A percentile compares a stretch with the other conserved stretches of the same genome.
phyloP scores from a whole-genome alignment of 2,888 invertebrate species.

The Holacanthella duospinosa region DNA sequence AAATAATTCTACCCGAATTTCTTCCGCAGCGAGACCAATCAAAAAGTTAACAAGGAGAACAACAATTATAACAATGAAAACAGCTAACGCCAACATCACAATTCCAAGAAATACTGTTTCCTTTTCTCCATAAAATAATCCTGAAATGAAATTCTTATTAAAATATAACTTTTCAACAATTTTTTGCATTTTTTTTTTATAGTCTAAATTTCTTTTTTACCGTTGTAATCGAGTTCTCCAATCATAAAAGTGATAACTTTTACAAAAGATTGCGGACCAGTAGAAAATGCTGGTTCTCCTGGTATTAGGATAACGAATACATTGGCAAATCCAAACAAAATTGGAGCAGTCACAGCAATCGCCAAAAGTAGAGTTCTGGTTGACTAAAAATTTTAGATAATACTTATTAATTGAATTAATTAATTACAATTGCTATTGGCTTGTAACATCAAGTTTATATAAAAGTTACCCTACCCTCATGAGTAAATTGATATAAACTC shows the following conservation, averaged over 20 bases:
- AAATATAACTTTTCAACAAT: too few species aligned
- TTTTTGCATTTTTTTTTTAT: too few species aligned
- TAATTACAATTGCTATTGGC: not conserved
- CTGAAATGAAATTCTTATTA: too few species aligned
- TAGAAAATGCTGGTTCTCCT: slow-evolving; percentile 6
- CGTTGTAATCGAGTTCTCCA: slow-evolving; percentile 10
- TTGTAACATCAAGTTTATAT: not conserved
- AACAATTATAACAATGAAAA: slow-evolving; percentile 5
- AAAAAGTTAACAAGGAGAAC: slow-evolving; percentile 8
- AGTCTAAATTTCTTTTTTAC: too few species aligned
- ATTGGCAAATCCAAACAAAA: slow-evolving; percentile 9
- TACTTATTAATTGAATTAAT: too few species aligned
- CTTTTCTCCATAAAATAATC: slow-evolving; percentile 3
- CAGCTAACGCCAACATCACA: slow-evolving; percentile 4
- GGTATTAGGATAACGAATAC: slow-evolving; percentile 7
- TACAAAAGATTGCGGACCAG: slow-evolving; percentile 7
- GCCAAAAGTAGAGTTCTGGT: not conserved
- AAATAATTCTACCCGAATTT: slow-evolving; percentile 2
- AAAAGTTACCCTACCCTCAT: not conserved
- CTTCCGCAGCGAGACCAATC: slow-evolving; percentile 9
- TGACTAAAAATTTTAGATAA: slow-evolving; percentile 4
- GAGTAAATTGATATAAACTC: slow-evolving; percentile 9
- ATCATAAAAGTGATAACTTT: slow-evolving; percentile 10
- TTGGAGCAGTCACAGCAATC: slow-evolving; percentile 1
- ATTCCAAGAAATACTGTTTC: not conserved